Evolutionary conservation across 2,797 vertebrate species (phyloP).

Genomic region (Sebastes glaucus): DNA sequence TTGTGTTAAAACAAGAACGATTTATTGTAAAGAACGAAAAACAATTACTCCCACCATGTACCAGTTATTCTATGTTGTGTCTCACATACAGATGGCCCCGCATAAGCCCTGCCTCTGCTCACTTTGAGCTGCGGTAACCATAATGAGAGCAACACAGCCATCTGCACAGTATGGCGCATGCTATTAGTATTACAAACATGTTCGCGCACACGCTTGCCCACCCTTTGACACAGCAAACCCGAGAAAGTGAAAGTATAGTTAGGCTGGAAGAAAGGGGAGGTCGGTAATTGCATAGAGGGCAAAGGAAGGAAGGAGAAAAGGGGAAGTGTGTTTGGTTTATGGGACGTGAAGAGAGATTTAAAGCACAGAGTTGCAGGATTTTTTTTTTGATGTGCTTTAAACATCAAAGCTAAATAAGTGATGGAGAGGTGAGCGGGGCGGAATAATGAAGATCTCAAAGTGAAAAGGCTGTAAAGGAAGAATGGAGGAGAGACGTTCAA

Average conservation of each 20-base stretch:
- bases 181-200: conserved; percentile 58
- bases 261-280: conserved; percentile 11
- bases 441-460: conserved; percentile 20
- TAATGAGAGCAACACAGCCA: conserved; percentile 65
- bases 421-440: conserved; percentile 23
- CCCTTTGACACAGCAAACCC: background rate
- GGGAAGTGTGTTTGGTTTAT: conserved; percentile 15
- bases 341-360: conserved; percentile 14
- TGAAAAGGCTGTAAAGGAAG: background rate
- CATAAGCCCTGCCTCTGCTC: conserved; percentile 51
- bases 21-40: conserved; percentile 10
- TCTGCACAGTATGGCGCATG: conserved; percentile 57
- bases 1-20: conserved; percentile 11
- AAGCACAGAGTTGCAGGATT: conserved; percentile 24
- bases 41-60: conserved; percentile 37
- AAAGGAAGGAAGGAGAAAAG: background rate
- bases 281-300: conserved; percentile 8
- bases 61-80: conserved; percentile 53
- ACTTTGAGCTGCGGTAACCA: conserved; percentile 39
- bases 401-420: conserved; percentile 52
- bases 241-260: conserved; percentile 1
- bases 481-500: background rate
- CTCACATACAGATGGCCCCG: conserved; percentile 60
- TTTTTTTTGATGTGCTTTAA: conserved; percentile 28
- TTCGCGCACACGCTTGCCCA: conserved; percentile 3